Base-by-base conservation (phyloP, 1,140 invertebrate genomes). In the Halotydeus destructor region DNA sequence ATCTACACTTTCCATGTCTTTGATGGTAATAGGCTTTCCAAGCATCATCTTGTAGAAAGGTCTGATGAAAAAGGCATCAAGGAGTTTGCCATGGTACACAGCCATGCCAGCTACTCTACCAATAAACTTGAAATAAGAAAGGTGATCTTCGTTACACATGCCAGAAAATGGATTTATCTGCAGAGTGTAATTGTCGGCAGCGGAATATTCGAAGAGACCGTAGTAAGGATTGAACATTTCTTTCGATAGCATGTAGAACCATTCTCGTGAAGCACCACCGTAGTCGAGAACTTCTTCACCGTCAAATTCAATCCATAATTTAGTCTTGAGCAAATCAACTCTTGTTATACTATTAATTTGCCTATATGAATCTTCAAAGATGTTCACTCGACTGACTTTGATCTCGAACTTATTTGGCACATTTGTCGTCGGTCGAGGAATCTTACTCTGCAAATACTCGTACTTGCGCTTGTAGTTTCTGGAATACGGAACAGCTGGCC, bases 21-120 rank as follows among this genome's bases (percentile, higher is more conserved):
- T 80, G 8, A 98, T 63, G 55, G 83, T 81, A 49, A 98, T 97
- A 26, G 72, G 57, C 65, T 96, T 96, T 41, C 73, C 73, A 48
- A 98, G 60, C 88, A 98, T 97, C 91, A 98, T 97, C 67, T 97
- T 98, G 63, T 98, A 98, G 65, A 97, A 97, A 49, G 91, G 91
- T 56, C 91, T 75, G 63, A 98, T 97, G 62, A 98, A 98, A 63
- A 96, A 97, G 34, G 86, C 83, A 67, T 93, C 86, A 40, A 98
- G 65, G 43, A 98, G 63, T 67, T 94, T 96, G 18, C 41, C 89
- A 63, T 97, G 93, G 64, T 91, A 97, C 6, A 97, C 84, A 39
- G 93, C 91, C 88, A 98, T 96, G 43, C 89, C 91, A 45, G 88
- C 86, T 48, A 97, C 77, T 45, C 88, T 68, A 44, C 93, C 93